These are phyloP conservation scores for Muraenolepis orangiensis DNA, from an alignment of 2,797 vertebrate genomes.

Conservation along the genomic window DNA sequence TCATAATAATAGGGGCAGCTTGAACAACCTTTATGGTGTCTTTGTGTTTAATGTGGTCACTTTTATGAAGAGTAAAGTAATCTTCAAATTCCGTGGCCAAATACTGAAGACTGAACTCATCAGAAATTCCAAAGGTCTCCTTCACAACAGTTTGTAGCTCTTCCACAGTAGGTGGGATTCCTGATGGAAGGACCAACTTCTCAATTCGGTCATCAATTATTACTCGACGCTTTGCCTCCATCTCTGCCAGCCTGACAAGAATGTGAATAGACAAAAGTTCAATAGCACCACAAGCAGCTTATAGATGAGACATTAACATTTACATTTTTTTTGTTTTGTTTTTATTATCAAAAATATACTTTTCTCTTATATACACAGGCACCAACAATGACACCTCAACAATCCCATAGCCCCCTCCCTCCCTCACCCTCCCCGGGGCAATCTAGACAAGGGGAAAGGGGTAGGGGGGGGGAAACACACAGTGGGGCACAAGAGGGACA, in stretches of 20 bases:
- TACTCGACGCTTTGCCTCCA: conserved; percentile 36
- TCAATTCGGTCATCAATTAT: conserved; percentile 38
- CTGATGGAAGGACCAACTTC: conserved; percentile 37
- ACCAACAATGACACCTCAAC: too few relatives aligned
- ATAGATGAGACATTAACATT: too few relatives aligned
- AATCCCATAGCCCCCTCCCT: too few relatives aligned
- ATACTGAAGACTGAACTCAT: conserved; percentile 33
- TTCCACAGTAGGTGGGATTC: conserved; percentile 36
- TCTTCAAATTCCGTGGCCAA: conserved; percentile 33
- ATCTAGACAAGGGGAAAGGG: too few relatives aligned
- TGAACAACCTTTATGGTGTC: conserved; percentile 32
- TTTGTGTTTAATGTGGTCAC: conserved; percentile 34
- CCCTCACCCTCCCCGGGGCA: too few relatives aligned
- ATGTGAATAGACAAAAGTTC: conserved; percentile 2
- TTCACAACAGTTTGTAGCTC: conserved; percentile 36
- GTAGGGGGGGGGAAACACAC: too few relatives aligned
- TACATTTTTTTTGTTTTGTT: too few relatives aligned
- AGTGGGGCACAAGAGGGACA: too few relatives aligned
- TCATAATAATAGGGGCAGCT: conserved; percentile 7
- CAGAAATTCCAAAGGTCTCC: conserved; percentile 22
- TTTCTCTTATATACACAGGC: too few relatives aligned
- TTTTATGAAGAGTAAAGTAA: conserved; percentile 21
- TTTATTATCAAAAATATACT: too few relatives aligned
- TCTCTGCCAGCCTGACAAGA: conserved; percentile 32
- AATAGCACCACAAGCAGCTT: too few relatives aligned